Percentiles rank a stretch among this genome's conserved stretches.
These are phyloP conservation scores for Clarias pachynema DNA, from an alignment of 2,797 vertebrate genomes.

Conservation along the genomic window DNA sequence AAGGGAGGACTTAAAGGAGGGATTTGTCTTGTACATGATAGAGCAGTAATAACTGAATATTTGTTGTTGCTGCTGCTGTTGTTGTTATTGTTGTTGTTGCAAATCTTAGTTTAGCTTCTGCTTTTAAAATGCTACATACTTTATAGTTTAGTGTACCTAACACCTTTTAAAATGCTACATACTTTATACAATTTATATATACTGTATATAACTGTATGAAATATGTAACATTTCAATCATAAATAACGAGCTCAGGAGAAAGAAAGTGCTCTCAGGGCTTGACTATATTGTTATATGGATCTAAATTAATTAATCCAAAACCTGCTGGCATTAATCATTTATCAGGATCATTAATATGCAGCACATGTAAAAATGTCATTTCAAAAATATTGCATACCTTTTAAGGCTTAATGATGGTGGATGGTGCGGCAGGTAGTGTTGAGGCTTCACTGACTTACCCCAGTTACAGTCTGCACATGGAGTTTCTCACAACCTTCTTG, in stretches of 20 bases:
- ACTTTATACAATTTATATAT: too few relatives aligned
- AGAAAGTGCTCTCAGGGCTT: conserved; percentile 67
- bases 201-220: too few relatives aligned
- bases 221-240: conserved; percentile 71
- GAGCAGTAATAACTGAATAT: too few relatives aligned
- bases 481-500: too few relatives aligned
- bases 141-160: too few relatives aligned
- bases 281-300: conserved; percentile 16
- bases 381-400: not conserved
- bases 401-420: not conserved
- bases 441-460: not conserved
- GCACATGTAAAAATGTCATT: not conserved
- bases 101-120: not conserved
- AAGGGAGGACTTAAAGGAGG: not conserved
- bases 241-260: conserved; percentile 76
- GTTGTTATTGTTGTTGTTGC: not conserved
- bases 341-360: not conserved
- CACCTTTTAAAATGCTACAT: not conserved
- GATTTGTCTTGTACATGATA: not conserved
- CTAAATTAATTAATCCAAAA: not conserved
- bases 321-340: not conserved
- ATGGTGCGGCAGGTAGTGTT: not conserved
- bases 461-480: too few relatives aligned
- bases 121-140: not conserved
- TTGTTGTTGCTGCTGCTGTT: too few relatives aligned